Conservation (phyloP, 2,113 vertebrate genomes). For the Hucho hucho region DNA sequence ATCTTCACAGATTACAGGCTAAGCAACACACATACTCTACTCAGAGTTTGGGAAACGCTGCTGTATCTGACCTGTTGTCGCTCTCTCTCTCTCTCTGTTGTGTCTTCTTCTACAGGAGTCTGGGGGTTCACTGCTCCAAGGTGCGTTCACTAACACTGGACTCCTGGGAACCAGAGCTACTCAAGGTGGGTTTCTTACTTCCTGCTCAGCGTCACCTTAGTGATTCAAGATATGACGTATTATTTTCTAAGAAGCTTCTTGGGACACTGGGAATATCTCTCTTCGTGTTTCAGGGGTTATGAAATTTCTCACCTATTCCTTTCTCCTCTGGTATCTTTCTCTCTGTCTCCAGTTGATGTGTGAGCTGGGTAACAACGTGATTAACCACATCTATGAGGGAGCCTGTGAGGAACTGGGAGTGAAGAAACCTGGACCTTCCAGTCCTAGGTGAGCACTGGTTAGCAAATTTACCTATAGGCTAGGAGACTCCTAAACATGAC, state of each 20-base stretch:
- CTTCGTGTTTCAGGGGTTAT: background rate
- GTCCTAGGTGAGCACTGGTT: slow-evolving; percentile 60
- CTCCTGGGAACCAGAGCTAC: slow-evolving; percentile 95
- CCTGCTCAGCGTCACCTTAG: background rate
- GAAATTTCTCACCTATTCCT: background rate
- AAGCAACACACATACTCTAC: background rate
- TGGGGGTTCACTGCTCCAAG: slow-evolving; percentile 97
- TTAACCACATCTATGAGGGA: slow-evolving; percentile 96
- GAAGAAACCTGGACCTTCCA: slow-evolving; percentile 82
- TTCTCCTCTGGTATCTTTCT: slow-evolving; percentile 8
- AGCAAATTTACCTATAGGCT: no score
- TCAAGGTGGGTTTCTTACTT: slow-evolving; percentile 80
- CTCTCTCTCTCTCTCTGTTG: background rate
- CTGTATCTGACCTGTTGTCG: no score
- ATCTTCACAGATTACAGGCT: background rate
- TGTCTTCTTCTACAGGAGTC: slow-evolving; percentile 78
- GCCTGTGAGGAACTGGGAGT: slow-evolving; percentile 79
- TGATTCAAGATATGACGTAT: no score
- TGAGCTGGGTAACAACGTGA: slow-evolving; percentile 92
- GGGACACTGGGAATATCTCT: background rate
- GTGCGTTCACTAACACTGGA: slow-evolving; percentile 94
- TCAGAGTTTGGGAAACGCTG: no score
- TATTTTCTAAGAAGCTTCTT: no score
- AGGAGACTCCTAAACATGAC: no score
- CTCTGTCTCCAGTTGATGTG: slow-evolving; percentile 88